Evolutionary conservation across 2,888 invertebrate genomes (phyloP).

Genomic region (Brenthis hecate): DNA sequence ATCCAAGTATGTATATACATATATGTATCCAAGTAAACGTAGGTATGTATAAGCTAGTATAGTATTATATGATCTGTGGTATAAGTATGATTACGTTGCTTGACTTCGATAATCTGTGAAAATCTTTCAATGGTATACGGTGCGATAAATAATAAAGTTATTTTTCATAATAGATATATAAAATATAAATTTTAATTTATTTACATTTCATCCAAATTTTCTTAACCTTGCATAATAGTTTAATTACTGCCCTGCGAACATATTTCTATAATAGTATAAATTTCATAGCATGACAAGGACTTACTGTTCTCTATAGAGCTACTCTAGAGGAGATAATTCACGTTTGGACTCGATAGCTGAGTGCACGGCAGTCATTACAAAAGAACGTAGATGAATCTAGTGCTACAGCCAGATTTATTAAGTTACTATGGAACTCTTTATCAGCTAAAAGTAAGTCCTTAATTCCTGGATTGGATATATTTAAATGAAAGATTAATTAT

Average conservation of each 20-base stretch:
- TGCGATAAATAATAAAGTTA: too few relatives aligned
- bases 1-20: background rate
- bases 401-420: slow-evolving; percentile 15
- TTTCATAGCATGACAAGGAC: slow-evolving; percentile 8
- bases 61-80: too few relatives aligned
- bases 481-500: too few relatives aligned
- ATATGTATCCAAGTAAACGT: too few relatives aligned
- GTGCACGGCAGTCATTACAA: slow-evolving; percentile 17
- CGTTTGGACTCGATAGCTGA: slow-evolving; percentile 20
- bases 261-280: slow-evolving; percentile 3
- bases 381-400: slow-evolving; percentile 14
- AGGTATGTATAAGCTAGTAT: too few relatives aligned
- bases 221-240: too few relatives aligned
- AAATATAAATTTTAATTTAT: too few relatives aligned
- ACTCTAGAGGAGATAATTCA: slow-evolving; percentile 7
- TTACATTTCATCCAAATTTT: too few relatives aligned
- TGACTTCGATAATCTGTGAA: too few relatives aligned
- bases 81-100: too few relatives aligned
- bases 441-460: background rate
- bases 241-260: background rate
- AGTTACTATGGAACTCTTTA: slow-evolving; percentile 5
- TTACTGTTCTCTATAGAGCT: slow-evolving; percentile 10
- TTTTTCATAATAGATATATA: too few relatives aligned
- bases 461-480: background rate
- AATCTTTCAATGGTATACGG: too few relatives aligned